Conservation (phyloP, 2,113 vertebrate genomes). For the Sula dactylatra region DNA sequence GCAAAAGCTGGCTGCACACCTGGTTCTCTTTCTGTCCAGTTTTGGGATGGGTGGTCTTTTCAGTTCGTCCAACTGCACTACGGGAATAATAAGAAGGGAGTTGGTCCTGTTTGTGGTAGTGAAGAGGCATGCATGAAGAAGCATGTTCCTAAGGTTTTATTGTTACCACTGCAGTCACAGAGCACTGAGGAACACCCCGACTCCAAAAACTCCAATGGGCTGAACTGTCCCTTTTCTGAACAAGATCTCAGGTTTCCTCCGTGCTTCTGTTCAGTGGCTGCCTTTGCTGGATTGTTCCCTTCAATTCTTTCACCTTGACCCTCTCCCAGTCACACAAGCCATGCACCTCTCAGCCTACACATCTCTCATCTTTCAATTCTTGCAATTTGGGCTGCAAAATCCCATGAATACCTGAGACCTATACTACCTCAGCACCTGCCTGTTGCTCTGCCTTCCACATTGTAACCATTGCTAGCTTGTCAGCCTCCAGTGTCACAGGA, state of each 20-base stretch:
- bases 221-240: background rate
- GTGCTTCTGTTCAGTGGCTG: background rate
- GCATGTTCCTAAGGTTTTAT: background rate
- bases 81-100: background rate
- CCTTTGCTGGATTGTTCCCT: background rate
- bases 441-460: background rate
- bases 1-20: background rate
- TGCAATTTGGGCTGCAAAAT: background rate
- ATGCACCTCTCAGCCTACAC: background rate
- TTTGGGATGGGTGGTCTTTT: background rate
- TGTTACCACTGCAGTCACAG: background rate
- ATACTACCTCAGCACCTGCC: background rate
- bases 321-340: background rate
- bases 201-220: background rate
- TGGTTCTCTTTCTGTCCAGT: background rate
- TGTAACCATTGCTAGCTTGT: background rate
- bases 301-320: fast-evolving
- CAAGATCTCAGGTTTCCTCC: background rate
- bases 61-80: background rate
- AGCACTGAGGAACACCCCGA: background rate
- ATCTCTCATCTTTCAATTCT: background rate
- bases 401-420: background rate
- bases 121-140: background rate
- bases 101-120: background rate
- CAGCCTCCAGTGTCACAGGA: background rate